Evolutionary conservation across 1,140 invertebrate species (phyloP).

Genomic region (Drosophila ironensis): DNA sequence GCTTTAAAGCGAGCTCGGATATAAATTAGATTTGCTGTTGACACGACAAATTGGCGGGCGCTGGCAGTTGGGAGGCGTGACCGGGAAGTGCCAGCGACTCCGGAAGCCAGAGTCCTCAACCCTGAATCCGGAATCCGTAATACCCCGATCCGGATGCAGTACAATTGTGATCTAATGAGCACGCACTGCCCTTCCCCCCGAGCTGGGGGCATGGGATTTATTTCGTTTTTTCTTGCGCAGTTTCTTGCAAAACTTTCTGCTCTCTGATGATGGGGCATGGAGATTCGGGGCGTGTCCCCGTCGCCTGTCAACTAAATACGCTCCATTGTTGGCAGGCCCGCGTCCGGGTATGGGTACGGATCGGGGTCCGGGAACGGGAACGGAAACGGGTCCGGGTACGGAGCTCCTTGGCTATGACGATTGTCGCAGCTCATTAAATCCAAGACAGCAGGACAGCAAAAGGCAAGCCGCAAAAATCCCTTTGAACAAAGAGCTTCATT

Average conservation of each 20-base stretch:
- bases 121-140: neutral
- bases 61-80: conserved; percentile 9
- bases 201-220: conserved; percentile 23
- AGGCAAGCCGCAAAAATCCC: conserved; percentile 59
- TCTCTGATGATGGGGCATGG: neutral
- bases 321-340: conserved; percentile 42
- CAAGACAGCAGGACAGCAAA: conserved; percentile 44
- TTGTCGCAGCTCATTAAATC: conserved; percentile 74
- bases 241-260: conserved; percentile 37
- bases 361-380: too few species aligned
- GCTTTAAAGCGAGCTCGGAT: conserved; percentile 48
- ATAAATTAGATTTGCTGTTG: conserved; percentile 72
- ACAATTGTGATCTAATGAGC: conserved; percentile 64
- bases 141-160: conserved; percentile 10
- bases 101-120: conserved; percentile 15
- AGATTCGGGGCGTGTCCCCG: conserved; percentile 5
- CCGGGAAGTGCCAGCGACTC: conserved; percentile 24
- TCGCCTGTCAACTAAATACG: conserved; percentile 47
- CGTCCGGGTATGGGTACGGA: too few species aligned
- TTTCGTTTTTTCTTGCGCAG: conserved; percentile 19
- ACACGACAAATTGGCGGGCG: conserved; percentile 66
- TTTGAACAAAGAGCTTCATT: conserved; percentile 63
- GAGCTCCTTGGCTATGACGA: conserved; percentile 22
- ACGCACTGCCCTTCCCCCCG: conserved; percentile 28
- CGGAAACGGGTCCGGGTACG: too few species aligned